Base-by-base conservation (phyloP, 2,888 invertebrate species). In the Odontomyia ornata region DNA sequence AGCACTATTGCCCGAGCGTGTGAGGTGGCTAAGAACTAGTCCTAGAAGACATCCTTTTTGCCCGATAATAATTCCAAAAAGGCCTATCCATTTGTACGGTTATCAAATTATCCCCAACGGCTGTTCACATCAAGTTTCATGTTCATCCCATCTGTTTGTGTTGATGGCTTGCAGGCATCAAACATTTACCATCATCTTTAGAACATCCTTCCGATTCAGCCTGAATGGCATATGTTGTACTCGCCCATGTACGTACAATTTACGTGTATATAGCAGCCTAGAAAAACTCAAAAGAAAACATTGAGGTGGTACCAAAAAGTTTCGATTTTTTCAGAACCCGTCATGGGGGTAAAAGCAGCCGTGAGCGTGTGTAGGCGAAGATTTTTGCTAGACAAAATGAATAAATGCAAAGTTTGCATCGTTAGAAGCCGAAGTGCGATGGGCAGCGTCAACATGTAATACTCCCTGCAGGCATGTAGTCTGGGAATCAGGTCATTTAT, bases 81-180 rank as follows among this genome's bases (percentile, higher is more conserved):
- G 72, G 52, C 15, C 56, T 30, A 30, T 46, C 47, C 69, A 18
- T 69, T 69, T 46, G 23, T 23, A n/a, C 47, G 52, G 62, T 62
- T 75, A 75, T 75, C 75, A 75, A 75, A 75, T 75, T 75, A 75
- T 75, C 30, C 75, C 75, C 75, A 43, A 60, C 60, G 75, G 75
- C 75, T 75, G 75, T 75, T 75, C 75, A 60, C 62, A 75, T 75
- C 62, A 75, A 75, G 75, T 52, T 75, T 62, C 75, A 57, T 72
- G 57, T 72, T 30, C 62, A 62, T 75, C 75, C 75, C 75, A 60
- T 75, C 43, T 57, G 75, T 60, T 75, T 60, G 56, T 75, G 46
- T 62, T 46, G 60, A 75, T 62, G 46, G 75, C 75, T 56, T 43
- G 60, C 56, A 72, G 69, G 69, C 69, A 69, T 69, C 69, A 69